Evolutionary conservation across 2,888 invertebrate genomes (phyloP), one percentile per base, ranked within the genome.

Genomic region (Selenia dentaria): DNA sequence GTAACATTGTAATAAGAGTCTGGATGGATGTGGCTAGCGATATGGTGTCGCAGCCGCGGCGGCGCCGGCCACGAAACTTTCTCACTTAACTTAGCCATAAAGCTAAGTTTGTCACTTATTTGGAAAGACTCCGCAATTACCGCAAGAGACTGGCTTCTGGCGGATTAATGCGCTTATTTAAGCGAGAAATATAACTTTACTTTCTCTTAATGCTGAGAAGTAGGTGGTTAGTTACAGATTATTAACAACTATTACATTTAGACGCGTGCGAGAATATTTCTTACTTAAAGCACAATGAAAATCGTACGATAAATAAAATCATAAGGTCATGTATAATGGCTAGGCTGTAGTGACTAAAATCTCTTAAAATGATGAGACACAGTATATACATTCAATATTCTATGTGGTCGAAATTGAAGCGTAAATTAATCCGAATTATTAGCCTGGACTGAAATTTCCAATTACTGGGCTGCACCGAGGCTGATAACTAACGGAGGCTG

Each of bases 31-130:
- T 10, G 25, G 9, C 38, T 41, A 25, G 25, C 10, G 10, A 25
- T 25, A 9, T 10, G 10, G 25, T 10, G 40, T 13, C 42, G 50
- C 56, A 74, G 80, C 45, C 77, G 33, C 45, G 54, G 44, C 56
- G 81, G 76, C 81, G 77, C 77, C 82, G 62, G 6, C 48, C 61
- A 31, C 22, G 0, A 60, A 81, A 82, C 69, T 83, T 83, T 60
- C 58, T 61, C 70, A 70, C 75, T 74, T 72, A 75, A 77, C 70
- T 74, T 65, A 39, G 59, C 62, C 64, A 73, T 81, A 79, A 81
- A 79, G 67, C 70, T 64, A 76, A 78, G 70, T 78, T 75, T 55
- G 52, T 61, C 67, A 65, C 73, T 79, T 70, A 70, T 72, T 70
- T 59, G 58, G 57, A 60, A 66, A 67, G 63, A 69, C 53, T 69